Percentiles rank a stretch among this genome's conserved stretches.
These are phyloP conservation scores for Fregata magnificens DNA, from an alignment of 2,113 vertebrate species.

Conservation along the genomic window DNA sequence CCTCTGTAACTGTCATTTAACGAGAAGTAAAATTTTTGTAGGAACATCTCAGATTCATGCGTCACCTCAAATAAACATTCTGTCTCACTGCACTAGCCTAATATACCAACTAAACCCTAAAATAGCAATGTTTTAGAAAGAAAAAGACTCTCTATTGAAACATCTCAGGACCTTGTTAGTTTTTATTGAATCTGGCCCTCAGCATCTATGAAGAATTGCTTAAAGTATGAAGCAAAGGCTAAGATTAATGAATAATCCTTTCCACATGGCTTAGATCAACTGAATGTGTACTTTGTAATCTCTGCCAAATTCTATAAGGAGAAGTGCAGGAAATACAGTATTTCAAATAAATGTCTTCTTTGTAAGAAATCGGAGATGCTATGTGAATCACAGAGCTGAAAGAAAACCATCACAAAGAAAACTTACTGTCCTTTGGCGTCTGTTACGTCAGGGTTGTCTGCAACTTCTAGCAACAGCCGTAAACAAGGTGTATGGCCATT, in stretches of 20 bases:
- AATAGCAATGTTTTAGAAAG: neutral
- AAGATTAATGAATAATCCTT: neutral
- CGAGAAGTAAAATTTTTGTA: neutral
- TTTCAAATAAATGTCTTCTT: neutral
- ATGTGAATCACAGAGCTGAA: neutral
- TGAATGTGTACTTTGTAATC: neutral
- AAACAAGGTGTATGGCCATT: conserved; percentile 94
- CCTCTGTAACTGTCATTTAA: neutral
- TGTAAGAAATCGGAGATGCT: neutral
- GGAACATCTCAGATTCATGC: neutral
- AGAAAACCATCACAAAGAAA: neutral
- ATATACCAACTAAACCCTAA: neutral
- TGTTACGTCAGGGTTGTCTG: conserved; percentile 82
- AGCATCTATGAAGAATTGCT: neutral
- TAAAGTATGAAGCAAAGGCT: neutral
- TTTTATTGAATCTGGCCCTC: neutral
- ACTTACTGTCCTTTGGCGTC: conserved; percentile 98
- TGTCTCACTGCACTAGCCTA: neutral
- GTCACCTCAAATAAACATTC: neutral
- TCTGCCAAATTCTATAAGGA: neutral
- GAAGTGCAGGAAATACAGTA: neutral
- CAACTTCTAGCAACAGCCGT: conserved; percentile 89
- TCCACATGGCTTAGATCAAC: neutral
- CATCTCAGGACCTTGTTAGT: neutral
- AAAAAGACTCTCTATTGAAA: neutral